Evolutionary conservation across 2,113 vertebrate species (phyloP).

Genomic region (Pogona vitticeps): DNA sequence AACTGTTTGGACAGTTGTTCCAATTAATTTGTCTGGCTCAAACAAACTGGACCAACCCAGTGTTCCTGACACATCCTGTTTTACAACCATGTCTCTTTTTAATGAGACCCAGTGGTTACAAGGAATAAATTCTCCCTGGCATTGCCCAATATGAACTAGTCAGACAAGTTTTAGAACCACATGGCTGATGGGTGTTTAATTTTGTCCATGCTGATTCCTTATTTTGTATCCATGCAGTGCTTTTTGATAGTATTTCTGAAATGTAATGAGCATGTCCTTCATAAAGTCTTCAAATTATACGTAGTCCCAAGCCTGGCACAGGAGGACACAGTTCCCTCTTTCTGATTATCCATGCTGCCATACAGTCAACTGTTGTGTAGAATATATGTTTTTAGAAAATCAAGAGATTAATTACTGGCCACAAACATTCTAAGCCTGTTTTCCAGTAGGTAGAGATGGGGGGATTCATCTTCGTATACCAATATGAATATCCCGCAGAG

Average conservation of each 20-base stretch:
- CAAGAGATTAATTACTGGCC: neutral
- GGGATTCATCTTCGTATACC: too few species aligned
- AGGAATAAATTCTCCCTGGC: slow-evolving; percentile 60
- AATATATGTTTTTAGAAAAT: neutral
- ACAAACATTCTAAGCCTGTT: neutral
- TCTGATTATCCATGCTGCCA: neutral
- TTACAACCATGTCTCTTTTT: slow-evolving; percentile 51
- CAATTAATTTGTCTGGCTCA: slow-evolving; percentile 33
- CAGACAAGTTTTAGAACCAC: slow-evolving; percentile 62
- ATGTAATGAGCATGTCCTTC: neutral
- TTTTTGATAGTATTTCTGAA: slow-evolving; percentile 3
- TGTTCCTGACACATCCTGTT: slow-evolving; percentile 48
- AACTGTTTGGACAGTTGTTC: slow-evolving; percentile 23
- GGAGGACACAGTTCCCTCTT: neutral
- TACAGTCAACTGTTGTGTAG: neutral
- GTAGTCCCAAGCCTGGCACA: neutral
- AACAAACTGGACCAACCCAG: neutral
- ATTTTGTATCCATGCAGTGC: slow-evolving; percentile 1
- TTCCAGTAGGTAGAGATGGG: too few species aligned
- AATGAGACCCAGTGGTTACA: slow-evolving; percentile 55
- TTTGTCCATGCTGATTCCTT: slow-evolving; percentile 12
- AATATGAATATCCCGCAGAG: too few species aligned
- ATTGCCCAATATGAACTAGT: slow-evolving; percentile 64
- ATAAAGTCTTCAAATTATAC: neutral
- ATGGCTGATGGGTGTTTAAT: slow-evolving; percentile 28